Conservation (phyloP, 2,888 invertebrate genomes). For the Uloborus plumipes region DNA sequence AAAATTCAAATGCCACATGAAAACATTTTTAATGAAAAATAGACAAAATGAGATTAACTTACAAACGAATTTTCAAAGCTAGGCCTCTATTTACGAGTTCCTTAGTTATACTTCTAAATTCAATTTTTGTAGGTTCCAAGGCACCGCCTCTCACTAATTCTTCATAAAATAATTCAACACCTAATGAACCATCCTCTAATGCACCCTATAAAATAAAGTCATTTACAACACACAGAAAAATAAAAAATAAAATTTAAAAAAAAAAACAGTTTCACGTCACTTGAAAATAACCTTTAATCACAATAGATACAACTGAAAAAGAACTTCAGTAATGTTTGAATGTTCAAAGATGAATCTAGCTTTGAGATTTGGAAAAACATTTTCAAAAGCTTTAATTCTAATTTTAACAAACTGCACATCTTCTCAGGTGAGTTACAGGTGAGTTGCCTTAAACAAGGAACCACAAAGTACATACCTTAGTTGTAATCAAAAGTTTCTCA, state of each 20-base stretch:
- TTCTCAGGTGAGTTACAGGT: too few species aligned
- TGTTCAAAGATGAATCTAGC: too few species aligned
- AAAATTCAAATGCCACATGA: too few species aligned
- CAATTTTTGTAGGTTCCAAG: constrained; percentile 77
- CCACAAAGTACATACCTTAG: constrained; percentile 24
- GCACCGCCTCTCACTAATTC: constrained; percentile 77
- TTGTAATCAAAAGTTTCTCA: constrained; percentile 30
- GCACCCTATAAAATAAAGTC: constrained; percentile 68
- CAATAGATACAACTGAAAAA: background rate
- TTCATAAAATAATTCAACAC: constrained; percentile 79
- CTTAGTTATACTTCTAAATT: constrained; percentile 79
- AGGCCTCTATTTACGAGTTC: constrained; percentile 79
- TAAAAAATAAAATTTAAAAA: background rate
- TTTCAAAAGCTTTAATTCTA: too few species aligned
- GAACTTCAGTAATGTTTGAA: too few species aligned
- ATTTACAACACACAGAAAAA: background rate
- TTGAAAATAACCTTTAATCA: too few species aligned
- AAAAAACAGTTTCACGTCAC: background rate
- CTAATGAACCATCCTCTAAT: constrained; percentile 71
- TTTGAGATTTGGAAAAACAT: too few species aligned
- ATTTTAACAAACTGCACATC: too few species aligned
- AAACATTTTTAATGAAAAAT: background rate
- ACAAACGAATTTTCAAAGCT: constrained; percentile 74
- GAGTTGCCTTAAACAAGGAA: too few species aligned
- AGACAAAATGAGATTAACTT: constrained; percentile 32